Evolutionary conservation across 2,113 vertebrate genomes (phyloP), one percentile per base, ranked within the genome.

Genomic region (Neoarius graeffei): DNA sequence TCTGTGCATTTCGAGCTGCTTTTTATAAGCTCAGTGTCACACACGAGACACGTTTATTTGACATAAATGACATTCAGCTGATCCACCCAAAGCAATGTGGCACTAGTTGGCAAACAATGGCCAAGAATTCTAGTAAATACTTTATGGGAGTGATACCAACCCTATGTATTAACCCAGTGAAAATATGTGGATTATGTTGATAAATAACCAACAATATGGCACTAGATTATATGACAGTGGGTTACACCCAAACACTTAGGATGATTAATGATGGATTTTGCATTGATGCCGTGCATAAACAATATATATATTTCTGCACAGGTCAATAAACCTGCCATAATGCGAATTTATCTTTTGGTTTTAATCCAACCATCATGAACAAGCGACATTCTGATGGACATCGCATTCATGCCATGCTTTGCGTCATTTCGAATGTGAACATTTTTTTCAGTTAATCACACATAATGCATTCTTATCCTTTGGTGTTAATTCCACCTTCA

Each of bases 11-110:
- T 23, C 1, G 62, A 19, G 25, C 14, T 15, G 35, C 14, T 66
- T 84, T 84, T 27, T 84, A 84, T 84, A 67, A 67, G 60, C 62
- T 9, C 14, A 66, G 48, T 19, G 23, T 67, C 62, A 19, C 25
- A 10, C 42, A 42, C 27, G 1, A 62, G 19, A 82, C 52, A 62
- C 5, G 19, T 11, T 25, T 13, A 14, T 59, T 48, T 15, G 30
- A 42, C 35, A 35, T 35, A 82, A 62, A 82, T 67, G 62, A 84
- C 82, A 67, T 67, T 84, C 62, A 67, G 25, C 8, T 54, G 82
- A 84, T 62, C 60, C 82, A 52, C 82, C 82, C 62, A 84, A 84
- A 84, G 54, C 6, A 11, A 15, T 60, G 19, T 60, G 84, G 56
- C 73, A 14, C 11, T 10, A 84, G 62, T 66, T n/a, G 1, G 82